Evolutionary conservation across 2,888 invertebrate species (phyloP).

Genomic region (Dryococelus australis): DNA sequence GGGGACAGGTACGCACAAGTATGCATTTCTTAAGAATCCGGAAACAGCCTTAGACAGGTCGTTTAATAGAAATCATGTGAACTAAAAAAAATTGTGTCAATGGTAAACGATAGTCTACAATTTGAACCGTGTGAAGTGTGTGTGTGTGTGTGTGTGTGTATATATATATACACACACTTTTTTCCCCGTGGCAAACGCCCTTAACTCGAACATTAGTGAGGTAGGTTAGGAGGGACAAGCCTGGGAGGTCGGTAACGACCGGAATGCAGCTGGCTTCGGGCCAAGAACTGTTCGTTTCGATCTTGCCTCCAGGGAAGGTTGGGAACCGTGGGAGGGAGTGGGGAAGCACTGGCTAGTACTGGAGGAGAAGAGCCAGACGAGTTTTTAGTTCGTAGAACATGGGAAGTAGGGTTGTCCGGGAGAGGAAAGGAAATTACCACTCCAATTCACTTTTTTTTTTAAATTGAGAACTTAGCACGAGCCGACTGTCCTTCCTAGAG

Average conservation of each 20-base stretch:
- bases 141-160: too few species aligned
- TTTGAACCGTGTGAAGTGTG: too few species aligned
- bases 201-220: not conserved
- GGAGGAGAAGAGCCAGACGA: not conserved
- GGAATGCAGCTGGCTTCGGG: not conserved
- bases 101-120: too few species aligned
- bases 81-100: too few species aligned
- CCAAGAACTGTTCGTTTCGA: not conserved
- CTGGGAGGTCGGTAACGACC: not conserved
- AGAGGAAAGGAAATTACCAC: not conserved
- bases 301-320: not conserved
- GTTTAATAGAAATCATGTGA: too few species aligned
- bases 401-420: not conserved
- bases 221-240: not conserved
- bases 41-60: too few species aligned
- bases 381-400: not conserved
- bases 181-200: too few species aligned
- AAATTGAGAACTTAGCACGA: not conserved
- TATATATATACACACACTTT: too few species aligned
- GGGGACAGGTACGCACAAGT: too few species aligned
- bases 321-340: too few species aligned
- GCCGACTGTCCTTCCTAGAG: not conserved
- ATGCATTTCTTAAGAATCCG: too few species aligned
- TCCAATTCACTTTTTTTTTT: not conserved
- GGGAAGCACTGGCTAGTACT: not conserved